Evolutionary conservation across 2,113 vertebrate species (phyloP).

Genomic region (Camelus bactrianus): DNA sequence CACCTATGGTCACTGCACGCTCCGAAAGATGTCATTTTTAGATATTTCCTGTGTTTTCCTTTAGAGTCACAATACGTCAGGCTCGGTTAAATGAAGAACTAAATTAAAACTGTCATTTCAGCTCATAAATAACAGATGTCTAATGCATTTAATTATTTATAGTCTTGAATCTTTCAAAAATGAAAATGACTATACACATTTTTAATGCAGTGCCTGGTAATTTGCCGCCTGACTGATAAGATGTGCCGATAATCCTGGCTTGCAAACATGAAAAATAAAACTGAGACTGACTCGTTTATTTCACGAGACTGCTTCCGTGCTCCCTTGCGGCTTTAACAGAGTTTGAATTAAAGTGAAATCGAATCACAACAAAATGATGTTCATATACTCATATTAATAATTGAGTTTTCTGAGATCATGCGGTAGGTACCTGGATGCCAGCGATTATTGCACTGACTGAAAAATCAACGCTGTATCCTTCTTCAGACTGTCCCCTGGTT

Average conservation of each 20-base stretch:
- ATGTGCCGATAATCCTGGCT: constrained; percentile 89
- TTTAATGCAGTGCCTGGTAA: constrained; percentile 93
- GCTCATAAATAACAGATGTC: constrained; percentile 96
- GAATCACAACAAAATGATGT: constrained; percentile 90
- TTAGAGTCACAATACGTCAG: constrained; percentile 85
- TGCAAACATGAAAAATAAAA: constrained; percentile 92
- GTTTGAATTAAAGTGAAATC: constrained; percentile 91
- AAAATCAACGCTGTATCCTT: constrained; percentile 81
- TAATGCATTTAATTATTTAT: constrained; percentile 93
- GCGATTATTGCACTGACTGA: constrained; percentile 79
- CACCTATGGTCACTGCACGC: constrained; percentile 67
- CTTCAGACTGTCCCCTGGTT: not conserved
- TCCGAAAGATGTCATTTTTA: constrained; percentile 79
- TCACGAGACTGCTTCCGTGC: constrained; percentile 83
- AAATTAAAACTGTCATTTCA: constrained; percentile 93
- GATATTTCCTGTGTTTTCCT: constrained; percentile 86
- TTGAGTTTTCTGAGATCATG: constrained; percentile 86
- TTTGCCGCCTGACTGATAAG: constrained; percentile 92
- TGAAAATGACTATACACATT: constrained; percentile 91
- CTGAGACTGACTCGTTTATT: constrained; percentile 87
- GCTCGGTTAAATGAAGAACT: constrained; percentile 88
- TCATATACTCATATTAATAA: constrained; percentile 89
- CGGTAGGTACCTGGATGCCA: constrained; percentile 81
- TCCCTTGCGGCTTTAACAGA: constrained; percentile 86
- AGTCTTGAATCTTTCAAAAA: constrained; percentile 91